Percentiles rank a stretch among this genome's conserved stretches.
These are phyloP conservation scores for Amphibalanus amphitrite DNA, from an alignment of 1,140 invertebrate species.

Conservation along the genomic window DNA sequence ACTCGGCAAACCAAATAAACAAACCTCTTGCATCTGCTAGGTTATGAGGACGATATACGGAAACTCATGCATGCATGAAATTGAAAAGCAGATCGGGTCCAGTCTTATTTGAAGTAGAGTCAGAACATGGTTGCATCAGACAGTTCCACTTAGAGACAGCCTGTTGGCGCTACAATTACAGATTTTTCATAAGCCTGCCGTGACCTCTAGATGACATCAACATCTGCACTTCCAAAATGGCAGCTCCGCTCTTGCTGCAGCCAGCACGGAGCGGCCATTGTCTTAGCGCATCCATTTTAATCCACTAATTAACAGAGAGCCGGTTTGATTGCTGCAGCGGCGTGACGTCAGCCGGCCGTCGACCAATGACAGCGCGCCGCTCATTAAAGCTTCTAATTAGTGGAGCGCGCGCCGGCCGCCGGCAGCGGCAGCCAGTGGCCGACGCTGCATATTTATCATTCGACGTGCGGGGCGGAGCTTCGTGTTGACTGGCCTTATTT, in stretches of 20 bases:
- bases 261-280: neutral
- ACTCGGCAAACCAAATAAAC: too few relatives aligned
- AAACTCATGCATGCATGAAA: too few relatives aligned
- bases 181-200: too few relatives aligned
- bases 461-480: neutral
- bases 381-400: constrained; percentile 2
- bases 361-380: neutral
- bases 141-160: too few relatives aligned
- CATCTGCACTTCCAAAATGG: neutral
- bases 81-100: too few relatives aligned
- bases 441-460: neutral
- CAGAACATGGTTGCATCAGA: too few relatives aligned
- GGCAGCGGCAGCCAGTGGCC: neutral
- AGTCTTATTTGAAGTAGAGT: too few relatives aligned
- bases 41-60: too few relatives aligned
- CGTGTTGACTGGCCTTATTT: neutral
- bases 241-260: neutral
- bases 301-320: neutral
- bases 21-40: too few relatives aligned
- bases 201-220: too few relatives aligned
- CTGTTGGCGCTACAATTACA: too few relatives aligned
- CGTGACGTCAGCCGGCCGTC: neutral
- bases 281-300: neutral
- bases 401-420: neutral
- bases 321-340: neutral